Evolutionary conservation across 2,113 vertebrate genomes (phyloP).

Genomic region (Ceratotherium simum): DNA sequence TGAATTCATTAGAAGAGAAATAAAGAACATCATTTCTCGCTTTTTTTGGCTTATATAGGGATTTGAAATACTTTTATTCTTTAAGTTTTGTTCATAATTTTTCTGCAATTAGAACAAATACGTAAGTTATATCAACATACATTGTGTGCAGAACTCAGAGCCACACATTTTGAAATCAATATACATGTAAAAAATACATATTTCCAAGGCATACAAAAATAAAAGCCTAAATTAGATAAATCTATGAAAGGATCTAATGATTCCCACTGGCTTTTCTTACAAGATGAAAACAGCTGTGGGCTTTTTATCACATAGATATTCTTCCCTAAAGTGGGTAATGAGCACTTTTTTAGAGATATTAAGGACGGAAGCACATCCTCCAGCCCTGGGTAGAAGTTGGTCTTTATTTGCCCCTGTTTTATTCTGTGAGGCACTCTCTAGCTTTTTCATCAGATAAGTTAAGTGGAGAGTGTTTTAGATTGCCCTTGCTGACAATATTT

Average conservation of each 20-base stretch:
- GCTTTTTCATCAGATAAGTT: constrained; percentile 39
- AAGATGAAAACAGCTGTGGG: not conserved
- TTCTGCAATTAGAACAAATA: constrained; percentile 13
- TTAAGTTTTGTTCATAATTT: not conserved
- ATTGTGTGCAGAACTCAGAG: not conserved
- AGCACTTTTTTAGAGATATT: not conserved
- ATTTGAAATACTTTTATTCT: not conserved
- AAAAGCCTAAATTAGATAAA: not conserved
- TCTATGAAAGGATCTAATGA: not conserved
- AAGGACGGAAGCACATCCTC: not conserved
- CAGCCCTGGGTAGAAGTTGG: not conserved
- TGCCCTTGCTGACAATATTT: constrained; percentile 41
- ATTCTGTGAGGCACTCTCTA: not conserved
- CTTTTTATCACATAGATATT: not conserved
- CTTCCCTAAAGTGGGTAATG: not conserved
- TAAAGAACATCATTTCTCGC: not conserved
- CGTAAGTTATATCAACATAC: not conserved
- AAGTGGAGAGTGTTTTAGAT: constrained; percentile 23
- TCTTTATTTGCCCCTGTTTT: constrained; percentile 4
- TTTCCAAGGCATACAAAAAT: not conserved
- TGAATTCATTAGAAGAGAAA: not conserved
- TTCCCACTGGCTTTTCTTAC: not conserved
- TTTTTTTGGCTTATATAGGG: not conserved
- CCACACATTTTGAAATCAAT: not conserved
- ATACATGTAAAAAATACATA: not conserved